Conservation (phyloP, 2,797 vertebrate species). For the Aeoliscus strigatus region DNA sequence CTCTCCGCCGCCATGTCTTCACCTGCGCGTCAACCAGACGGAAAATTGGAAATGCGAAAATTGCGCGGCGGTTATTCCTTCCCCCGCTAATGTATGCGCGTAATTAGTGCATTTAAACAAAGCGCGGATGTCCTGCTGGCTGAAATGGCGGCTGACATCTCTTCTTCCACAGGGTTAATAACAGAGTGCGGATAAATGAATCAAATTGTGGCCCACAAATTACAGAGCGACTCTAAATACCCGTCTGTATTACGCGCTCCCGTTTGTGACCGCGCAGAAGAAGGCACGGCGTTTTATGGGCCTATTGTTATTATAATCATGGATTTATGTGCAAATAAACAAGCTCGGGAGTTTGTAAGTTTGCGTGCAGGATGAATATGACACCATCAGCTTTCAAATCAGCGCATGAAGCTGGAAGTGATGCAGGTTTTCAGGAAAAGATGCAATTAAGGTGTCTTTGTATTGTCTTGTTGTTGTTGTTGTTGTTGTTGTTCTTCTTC, state of each 20-base stretch:
- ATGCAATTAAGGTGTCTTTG: too few species aligned
- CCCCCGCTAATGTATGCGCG: constrained; percentile 69
- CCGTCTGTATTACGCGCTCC: constrained; percentile 77
- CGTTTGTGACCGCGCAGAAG: constrained; percentile 72
- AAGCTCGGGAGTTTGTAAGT: constrained; percentile 66
- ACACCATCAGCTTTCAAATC: constrained; percentile 4
- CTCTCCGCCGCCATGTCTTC: constrained; percentile 59
- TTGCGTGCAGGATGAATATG: constrained; percentile 46
- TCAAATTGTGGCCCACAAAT: constrained; percentile 83
- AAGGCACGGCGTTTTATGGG: constrained; percentile 69
- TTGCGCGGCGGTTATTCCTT: constrained; percentile 59
- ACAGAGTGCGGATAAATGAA: constrained; percentile 84
- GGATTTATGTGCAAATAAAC: constrained; percentile 72
- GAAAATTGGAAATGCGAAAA: constrained; percentile 76
- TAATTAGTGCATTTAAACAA: constrained; percentile 86
- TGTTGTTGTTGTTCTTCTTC: too few species aligned
- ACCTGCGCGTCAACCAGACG: constrained; percentile 68
- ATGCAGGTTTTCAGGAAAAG: too few species aligned
- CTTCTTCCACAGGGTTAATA: constrained; percentile 83
- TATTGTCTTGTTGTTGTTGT: too few species aligned
- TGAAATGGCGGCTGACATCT: constrained; percentile 82
- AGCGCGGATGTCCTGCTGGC: constrained; percentile 81
- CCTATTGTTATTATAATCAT: constrained; percentile 77
- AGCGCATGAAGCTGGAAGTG: too few species aligned
- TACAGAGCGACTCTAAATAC: constrained; percentile 82